phyloP scores from a whole-genome alignment of 2,888 invertebrate genomes.

The Eupithecia dodoneata region DNA sequence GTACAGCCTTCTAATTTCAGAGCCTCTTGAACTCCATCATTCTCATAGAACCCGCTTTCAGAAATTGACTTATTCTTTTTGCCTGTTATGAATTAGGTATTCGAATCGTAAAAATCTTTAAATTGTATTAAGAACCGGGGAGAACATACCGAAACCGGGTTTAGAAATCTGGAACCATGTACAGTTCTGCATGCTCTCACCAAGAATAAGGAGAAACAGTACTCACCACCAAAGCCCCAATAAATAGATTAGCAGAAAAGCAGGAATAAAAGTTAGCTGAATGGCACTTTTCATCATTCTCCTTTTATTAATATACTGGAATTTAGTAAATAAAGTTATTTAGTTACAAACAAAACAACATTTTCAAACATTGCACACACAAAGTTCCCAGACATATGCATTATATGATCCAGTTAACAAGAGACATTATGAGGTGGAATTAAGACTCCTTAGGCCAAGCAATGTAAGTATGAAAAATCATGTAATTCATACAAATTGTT shows the following conservation, averaged over 20 bases:
- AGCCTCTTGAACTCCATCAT: too few species aligned
- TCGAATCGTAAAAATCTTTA: too few species aligned
- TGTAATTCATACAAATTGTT: background rate
- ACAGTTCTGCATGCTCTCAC: too few species aligned
- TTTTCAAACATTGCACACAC: background rate
- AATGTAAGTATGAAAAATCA: background rate
- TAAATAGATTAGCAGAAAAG: background rate
- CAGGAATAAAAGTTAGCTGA: constrained; percentile 6
- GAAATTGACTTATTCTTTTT: too few species aligned
- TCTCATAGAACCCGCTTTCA: too few species aligned
- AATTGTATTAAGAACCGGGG: too few species aligned
- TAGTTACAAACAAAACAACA: background rate
- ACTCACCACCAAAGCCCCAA: background rate
- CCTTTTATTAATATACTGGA: background rate
- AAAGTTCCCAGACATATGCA: background rate
- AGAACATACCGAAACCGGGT: too few species aligned
- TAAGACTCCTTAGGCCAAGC: background rate
- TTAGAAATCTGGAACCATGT: too few species aligned
- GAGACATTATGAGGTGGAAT: background rate
- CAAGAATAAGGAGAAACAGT: background rate
- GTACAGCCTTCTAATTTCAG: too few species aligned
- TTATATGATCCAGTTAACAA: background rate
- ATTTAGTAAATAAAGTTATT: background rate
- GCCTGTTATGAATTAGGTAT: too few species aligned
- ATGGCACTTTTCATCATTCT: background rate